Evolutionary conservation across 37 sponge, comb jelly and placozoan genomes (phyloP), one percentile per base, ranked within the genome.

Genomic region (Haliclona indistincta): DNA sequence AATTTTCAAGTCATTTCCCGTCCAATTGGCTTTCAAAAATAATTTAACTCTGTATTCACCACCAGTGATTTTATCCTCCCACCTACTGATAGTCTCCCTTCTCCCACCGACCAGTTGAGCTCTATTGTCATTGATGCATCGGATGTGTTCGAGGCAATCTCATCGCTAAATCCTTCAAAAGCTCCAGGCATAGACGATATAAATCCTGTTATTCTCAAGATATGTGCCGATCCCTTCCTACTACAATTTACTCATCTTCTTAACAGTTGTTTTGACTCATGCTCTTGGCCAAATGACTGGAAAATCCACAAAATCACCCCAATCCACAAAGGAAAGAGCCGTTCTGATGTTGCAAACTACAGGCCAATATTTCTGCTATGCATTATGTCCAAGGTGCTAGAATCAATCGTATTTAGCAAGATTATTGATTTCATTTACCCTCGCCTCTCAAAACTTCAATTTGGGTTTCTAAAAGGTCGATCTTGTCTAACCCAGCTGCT

Each of bases 291-390:
- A 45, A 17, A 38, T 54, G 79, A 78, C 52, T 78, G 79, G 79
- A 26, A 37, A 43, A 2, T 38, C 1, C 80, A 80, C 30, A 5
- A 17, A 3, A 80, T 80, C 38, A 70, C 35, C 6, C 81, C 81
- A 28, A 39, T 81, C 20, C 37, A 39, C 66, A 81, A 81, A 54
- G 28, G 37, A 36, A 72, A 72, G 1, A 72, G 71, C 51, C 19
- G 15, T 3, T 19, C 10, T 20, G 10, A 3, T 49, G 64, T 81
- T 23, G 25, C 2, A 28, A 81, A 71, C 54, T 71, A 81, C 54
- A 41, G 81, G 17, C 80, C 80, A 23, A 79, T 79, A 13, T 68
- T 70, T 4, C 51, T 69, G 4, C 51, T 79, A 19, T 58, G 71
- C 36, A 29, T 25, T 36, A 1, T 53, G 26, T 66, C 80, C 10